Evolutionary conservation across 1,140 invertebrate genomes (phyloP), one percentile per base, ranked within the genome.

Genomic region (Euwallacea fornicatus): DNA sequence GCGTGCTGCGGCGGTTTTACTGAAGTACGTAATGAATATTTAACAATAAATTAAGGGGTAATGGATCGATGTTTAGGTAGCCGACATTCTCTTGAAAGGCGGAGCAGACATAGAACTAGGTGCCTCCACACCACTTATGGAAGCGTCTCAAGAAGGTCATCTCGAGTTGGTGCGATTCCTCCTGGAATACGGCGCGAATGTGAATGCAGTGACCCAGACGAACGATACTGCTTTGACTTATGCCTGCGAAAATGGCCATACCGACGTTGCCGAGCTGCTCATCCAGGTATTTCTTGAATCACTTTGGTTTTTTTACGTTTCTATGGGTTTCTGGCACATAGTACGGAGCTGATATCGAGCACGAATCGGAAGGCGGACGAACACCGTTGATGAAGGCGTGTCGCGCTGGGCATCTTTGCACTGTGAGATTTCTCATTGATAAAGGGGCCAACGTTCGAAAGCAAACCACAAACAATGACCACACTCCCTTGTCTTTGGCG

Each of bases 341-440:
- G 73, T 94, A 93, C 81, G 93, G 93, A 66, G 97, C 97, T 55
- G 91, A 97, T 82, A 86, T 99, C 72, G 94, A 97, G 83, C 94
- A 96, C 80, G 91, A 94, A 84, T 95, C 92, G n/a, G 94, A 95
- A 85, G 96, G 93, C 75, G 96, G 92, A 46, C 87, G 93, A 82
- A 98, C 97, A 43, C 97, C 98, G 42, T 83, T 99, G 71, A 99
- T 99, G 98, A 94, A 99, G 83, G 96, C 98, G n/a, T 96, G 96
- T 73, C 90, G 98, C 79, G 97, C 97, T 62, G 97, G 97, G n/a
- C 97, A 99, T 83, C 85, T 96, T n/a, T 96, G 94, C 80, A 98
- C 97, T 58, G 98, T 99, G 58, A 94, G 98, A 84, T 95, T 98
- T 82, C 88, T 99, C 58, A 90, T 99, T 67, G 90, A 91, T 50